These are phyloP conservation scores for Brachionus rotundiformis DNA, from an alignment of 1,140 invertebrate genomes.

Conservation along the genomic window DNA sequence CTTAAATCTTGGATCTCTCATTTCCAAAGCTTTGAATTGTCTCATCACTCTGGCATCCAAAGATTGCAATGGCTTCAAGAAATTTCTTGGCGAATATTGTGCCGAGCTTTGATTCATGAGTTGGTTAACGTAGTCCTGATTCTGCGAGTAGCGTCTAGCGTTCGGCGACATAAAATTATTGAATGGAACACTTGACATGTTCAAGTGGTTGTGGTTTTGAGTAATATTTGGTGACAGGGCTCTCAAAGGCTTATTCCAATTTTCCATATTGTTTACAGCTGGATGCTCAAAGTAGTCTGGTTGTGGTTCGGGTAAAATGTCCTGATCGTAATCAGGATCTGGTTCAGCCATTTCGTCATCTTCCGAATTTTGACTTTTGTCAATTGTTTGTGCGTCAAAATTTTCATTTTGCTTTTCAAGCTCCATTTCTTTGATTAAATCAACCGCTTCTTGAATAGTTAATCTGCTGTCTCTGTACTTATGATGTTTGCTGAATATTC, in stretches of 20 bases:
- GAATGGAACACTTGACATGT: slow-evolving; percentile 6
- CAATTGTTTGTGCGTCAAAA: neutral
- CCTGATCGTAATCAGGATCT: slow-evolving; percentile 45
- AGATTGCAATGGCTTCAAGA: slow-evolving; percentile 46
- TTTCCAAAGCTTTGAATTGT: slow-evolving; percentile 46
- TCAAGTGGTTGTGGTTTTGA: neutral
- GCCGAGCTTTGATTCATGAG: neutral
- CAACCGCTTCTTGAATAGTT: slow-evolving; percentile 38
- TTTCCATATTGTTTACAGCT: slow-evolving; percentile 45
- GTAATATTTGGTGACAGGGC: neutral
- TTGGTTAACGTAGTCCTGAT: neutral
- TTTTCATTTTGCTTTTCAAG: slow-evolving; percentile 3
- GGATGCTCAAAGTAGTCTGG: slow-evolving; percentile 52
- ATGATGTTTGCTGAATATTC: slow-evolving; percentile 43
- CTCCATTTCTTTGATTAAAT: slow-evolving; percentile 50
- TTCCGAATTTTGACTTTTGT: neutral
- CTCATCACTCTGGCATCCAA: slow-evolving; percentile 42
- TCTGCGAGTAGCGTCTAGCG: neutral
- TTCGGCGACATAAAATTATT: slow-evolving; percentile 35
- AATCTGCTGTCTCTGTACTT: slow-evolving; percentile 28
- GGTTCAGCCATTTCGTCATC: slow-evolving; percentile 33
- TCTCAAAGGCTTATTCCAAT: slow-evolving; percentile 34
- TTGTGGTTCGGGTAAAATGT: slow-evolving; percentile 23
- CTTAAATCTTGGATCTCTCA: slow-evolving; percentile 33
- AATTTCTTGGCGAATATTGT: slow-evolving; percentile 34